These are phyloP conservation scores for Drosophila peninsularis DNA, from an alignment of 2,888 invertebrate genomes.

Conservation along the genomic window DNA sequence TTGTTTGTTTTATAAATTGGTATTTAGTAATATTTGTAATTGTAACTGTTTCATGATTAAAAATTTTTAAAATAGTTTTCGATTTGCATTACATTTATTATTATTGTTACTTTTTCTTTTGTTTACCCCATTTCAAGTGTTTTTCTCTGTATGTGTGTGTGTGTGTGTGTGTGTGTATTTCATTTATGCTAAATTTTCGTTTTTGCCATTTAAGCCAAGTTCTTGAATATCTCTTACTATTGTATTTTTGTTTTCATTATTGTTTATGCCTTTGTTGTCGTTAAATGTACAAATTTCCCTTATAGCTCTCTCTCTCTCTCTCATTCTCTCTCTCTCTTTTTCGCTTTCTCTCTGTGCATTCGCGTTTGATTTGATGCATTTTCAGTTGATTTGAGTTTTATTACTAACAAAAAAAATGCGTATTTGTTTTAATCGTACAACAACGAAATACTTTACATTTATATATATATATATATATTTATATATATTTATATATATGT, in stretches of 20 bases:
- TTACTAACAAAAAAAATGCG: constrained; percentile 74
- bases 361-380: constrained; percentile 21
- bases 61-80: constrained; percentile 43
- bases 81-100: constrained; percentile 40
- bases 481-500: constrained; percentile 19
- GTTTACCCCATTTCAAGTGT: constrained; percentile 48
- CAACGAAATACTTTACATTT: constrained; percentile 77
- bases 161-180: constrained; percentile 18
- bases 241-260: constrained; percentile 45
- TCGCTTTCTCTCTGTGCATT: constrained; percentile 6
- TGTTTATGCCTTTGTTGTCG: constrained; percentile 47
- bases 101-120: constrained; percentile 48
- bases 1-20: constrained; percentile 16
- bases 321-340: not conserved
- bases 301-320: not conserved
- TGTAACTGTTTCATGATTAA: constrained; percentile 40
- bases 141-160: constrained; percentile 16
- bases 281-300: constrained; percentile 53
- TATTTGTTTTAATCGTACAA: constrained; percentile 75
- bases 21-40: constrained; percentile 19
- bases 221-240: constrained; percentile 36
- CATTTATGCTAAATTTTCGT: constrained; percentile 33
- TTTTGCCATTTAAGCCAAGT: constrained; percentile 36
- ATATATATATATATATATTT: constrained; percentile 49
- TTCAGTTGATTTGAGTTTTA: constrained; percentile 51